Base-by-base conservation (phyloP, 53 echinoderm and acorn worm species). In the Henricia sp. region DNA sequence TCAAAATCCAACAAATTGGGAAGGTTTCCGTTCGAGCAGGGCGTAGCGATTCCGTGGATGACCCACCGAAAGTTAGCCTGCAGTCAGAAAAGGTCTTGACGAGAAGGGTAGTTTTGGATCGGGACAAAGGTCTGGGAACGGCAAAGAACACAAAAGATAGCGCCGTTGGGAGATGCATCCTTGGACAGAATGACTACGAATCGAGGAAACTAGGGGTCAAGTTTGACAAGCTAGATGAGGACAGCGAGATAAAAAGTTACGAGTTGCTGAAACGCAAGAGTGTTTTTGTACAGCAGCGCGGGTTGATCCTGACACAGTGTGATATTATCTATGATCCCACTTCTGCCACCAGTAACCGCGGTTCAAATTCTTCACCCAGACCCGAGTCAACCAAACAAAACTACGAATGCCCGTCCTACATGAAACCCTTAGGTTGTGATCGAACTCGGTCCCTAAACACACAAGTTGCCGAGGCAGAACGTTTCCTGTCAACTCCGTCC, bases 161-260 rank as follows among this genome's bases (percentile, higher is more conserved):
- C 56, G 94, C 94, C 5, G 91, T 92, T 34, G 96, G 96, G 0
- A 94, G 90, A 60, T 96, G 96, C 69, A 93, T 96, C 33, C 70
- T 96, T 43, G 91, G 86, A 14, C 39, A 90, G 0, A 96, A 94
- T 71, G 92, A 94, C 46, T 96, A 96, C 74, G 91, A 94, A 64
- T 78, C 76, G 11, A 63, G 96, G 40, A 54, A 84, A 46, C 80
- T 96, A 13, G 65, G 72, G 11, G 74, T 68, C 11, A 58, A 94
- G 40, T 69, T 78, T 17, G 85, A 88, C 23, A 86, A 92, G 40
- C 68, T 94, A 3, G 24, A 78, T 0, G 96, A 92, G 41, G 82
- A 85, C 25, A 80, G 55, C 53, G 94, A 96, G 40, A 66, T 74
- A 51, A 86, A 65, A 33, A 77, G 87, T n/a, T 74, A 89, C 38